Conservation (phyloP, 2,797 vertebrate genomes). For the Setipinna tenuifilis region DNA sequence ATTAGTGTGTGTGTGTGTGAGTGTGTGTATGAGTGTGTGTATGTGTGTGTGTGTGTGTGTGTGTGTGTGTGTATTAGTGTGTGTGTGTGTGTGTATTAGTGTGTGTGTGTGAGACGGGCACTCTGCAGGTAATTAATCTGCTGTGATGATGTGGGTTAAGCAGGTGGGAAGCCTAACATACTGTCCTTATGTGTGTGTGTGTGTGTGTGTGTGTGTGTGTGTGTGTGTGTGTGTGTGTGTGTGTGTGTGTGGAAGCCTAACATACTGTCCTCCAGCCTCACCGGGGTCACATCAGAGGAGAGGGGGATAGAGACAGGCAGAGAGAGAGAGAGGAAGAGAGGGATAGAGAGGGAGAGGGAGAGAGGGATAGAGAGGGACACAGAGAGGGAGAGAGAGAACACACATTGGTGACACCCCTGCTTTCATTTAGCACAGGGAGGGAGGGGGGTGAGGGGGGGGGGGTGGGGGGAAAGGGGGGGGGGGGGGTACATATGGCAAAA, state of each 20-base stretch:
- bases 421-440: background rate
- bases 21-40: constrained; percentile 41
- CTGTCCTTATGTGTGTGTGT: too few relatives aligned
- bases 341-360: constrained; percentile 15
- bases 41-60: constrained; percentile 25
- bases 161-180: constrained; percentile 68
- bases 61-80: constrained; percentile 25
- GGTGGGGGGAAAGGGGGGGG: constrained; percentile 10
- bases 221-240: too few relatives aligned
- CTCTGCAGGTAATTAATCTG: constrained; percentile 77
- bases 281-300: constrained; percentile 58
- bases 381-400: constrained; percentile 31
- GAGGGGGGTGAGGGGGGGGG: background rate
- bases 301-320: constrained; percentile 10
- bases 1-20: background rate
- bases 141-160: constrained; percentile 80
- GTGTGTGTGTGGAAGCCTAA: constrained; percentile 63
- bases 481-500: background rate
- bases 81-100: constrained; percentile 25
- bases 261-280: constrained; percentile 46
- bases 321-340: constrained; percentile 31
- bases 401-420: background rate
- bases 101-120: constrained; percentile 43
- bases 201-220: too few relatives aligned
- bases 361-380: background rate